Percentiles rank a stretch among this genome's conserved stretches.
These are phyloP conservation scores for Euthynnus affinis DNA, from an alignment of 2,797 vertebrate genomes.

Conservation along the genomic window DNA sequence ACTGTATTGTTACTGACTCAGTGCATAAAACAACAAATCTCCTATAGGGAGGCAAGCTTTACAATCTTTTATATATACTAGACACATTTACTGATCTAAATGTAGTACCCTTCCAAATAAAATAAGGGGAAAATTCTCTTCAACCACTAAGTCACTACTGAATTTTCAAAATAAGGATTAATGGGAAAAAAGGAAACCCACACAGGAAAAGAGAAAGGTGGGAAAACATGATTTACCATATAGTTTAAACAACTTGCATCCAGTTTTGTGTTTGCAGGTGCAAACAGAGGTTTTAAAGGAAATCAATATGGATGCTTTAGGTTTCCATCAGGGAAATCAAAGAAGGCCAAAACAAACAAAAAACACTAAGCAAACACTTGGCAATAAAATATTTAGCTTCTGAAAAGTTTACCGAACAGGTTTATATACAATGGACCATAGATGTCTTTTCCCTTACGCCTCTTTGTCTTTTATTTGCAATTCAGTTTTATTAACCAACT, in stretches of 20 bases:
- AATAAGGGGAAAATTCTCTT: slow-evolving; percentile 3
- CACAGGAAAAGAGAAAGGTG: not conserved
- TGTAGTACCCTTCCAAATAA: slow-evolving; percentile 1
- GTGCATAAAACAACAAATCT: not conserved
- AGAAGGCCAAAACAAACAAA: slow-evolving; percentile 18
- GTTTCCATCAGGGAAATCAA: slow-evolving; percentile 44
- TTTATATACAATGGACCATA: not conserved
- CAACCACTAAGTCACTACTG: slow-evolving; percentile 2
- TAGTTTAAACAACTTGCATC: slow-evolving; percentile 9
- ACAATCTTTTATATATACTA: not conserved
- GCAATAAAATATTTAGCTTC: not conserved
- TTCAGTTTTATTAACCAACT: not conserved
- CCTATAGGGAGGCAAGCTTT: not conserved
- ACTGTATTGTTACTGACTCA: slow-evolving; percentile 1
- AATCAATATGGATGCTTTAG: slow-evolving; percentile 42
- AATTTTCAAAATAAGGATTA: slow-evolving; percentile 7
- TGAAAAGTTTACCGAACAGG: not conserved
- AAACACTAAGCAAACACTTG: not conserved
- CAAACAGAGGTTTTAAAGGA: slow-evolving; percentile 30
- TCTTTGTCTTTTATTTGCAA: not conserved
- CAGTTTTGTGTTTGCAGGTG: slow-evolving; percentile 1
- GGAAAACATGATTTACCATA: not conserved
- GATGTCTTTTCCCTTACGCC: too few relatives aligned
- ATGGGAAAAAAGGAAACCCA: not conserved
- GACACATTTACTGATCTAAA: slow-evolving; percentile 4